Evolutionary conservation across 1,140 invertebrate species (phyloP).

Genomic region (Grapholita molesta): DNA sequence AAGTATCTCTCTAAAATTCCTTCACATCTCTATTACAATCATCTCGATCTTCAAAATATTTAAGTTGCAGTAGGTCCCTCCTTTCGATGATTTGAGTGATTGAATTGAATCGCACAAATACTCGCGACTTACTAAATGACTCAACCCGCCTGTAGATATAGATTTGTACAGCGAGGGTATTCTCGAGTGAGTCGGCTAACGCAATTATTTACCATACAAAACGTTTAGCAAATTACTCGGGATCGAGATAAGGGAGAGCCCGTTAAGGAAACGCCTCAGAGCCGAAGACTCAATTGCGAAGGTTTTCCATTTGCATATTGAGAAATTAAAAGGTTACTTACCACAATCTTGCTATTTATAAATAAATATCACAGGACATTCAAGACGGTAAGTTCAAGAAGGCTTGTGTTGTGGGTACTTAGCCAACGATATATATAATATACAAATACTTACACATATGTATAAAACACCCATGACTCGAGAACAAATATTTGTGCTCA

Average conservation of each 20-base stretch:
- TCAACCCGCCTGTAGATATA: background rate
- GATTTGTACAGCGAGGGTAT: background rate
- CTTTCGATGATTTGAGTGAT: background rate
- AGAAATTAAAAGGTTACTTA: conserved; percentile 6
- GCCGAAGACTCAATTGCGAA: background rate
- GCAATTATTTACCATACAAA: conserved; percentile 17
- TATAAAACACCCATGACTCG: no score
- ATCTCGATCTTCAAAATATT: background rate
- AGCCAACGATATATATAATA: no score
- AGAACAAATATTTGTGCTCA: no score
- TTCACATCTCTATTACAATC: background rate
- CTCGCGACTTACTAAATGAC: background rate
- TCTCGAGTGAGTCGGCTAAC: conserved; percentile 8
- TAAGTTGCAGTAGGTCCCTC: background rate
- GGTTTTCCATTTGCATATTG: background rate
- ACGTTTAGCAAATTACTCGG: conserved; percentile 15
- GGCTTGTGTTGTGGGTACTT: no score
- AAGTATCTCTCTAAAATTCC: background rate
- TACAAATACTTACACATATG: no score
- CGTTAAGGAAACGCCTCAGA: conserved; percentile 10
- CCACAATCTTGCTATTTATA: no score
- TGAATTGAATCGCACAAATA: background rate
- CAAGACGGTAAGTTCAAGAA: no score
- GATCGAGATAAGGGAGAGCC: background rate
- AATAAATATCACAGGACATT: no score